A percentile compares a stretch with the other conserved stretches of the same genome.
These are phyloP conservation scores for Hedychridium roseum DNA, from an alignment of 2,888 invertebrate species.

Conservation along the genomic window DNA sequence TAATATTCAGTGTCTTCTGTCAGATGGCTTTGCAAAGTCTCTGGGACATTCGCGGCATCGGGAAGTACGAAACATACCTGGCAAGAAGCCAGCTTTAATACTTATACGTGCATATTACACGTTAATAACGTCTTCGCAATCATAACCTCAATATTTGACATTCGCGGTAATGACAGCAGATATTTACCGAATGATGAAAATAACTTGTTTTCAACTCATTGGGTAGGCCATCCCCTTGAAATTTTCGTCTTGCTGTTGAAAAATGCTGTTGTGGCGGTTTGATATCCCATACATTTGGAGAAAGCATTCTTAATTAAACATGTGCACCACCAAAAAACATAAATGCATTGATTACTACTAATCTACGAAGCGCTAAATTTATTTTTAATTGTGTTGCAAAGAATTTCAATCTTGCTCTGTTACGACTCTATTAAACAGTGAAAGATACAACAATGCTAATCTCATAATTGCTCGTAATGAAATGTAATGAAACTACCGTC, in stretches of 20 bases:
- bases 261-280: slow-evolving; percentile 62
- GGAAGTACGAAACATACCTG: slow-evolving; percentile 69
- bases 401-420: no score
- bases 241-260: slow-evolving; percentile 51
- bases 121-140: slow-evolving; percentile 5
- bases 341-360: no score
- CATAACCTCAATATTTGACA: slow-evolving; percentile 22
- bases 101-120: neutral
- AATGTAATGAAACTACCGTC: no score
- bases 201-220: slow-evolving; percentile 61
- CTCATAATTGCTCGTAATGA: no score
- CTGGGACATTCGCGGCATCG: slow-evolving; percentile 62
- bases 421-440: no score
- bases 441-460: no score
- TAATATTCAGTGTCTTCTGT: slow-evolving; percentile 68
- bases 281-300: slow-evolving; percentile 69
- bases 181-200: slow-evolving; percentile 67
- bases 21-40: slow-evolving; percentile 58
- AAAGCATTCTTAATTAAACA: slow-evolving; percentile 63
- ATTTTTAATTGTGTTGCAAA: no score
- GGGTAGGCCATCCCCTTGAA: slow-evolving; percentile 40
- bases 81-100: slow-evolving; percentile 45
- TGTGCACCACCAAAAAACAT: neutral
- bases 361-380: no score
- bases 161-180: slow-evolving; percentile 2